Conservation (phyloP, 2,888 invertebrate genomes). For the Lycaena phlaeas region DNA sequence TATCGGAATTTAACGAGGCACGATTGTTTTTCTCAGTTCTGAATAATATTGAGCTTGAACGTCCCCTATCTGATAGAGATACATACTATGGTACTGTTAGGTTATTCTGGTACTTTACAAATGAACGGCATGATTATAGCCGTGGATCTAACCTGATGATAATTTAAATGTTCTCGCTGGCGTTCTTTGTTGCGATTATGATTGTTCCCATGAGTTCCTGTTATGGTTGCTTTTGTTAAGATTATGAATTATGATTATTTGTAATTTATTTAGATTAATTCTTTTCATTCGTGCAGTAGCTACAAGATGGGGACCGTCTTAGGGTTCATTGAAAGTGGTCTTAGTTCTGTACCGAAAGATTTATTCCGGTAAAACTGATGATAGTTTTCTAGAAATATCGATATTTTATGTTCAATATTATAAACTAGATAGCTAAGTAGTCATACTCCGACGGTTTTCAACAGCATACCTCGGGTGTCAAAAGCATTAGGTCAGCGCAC, state of each 20-base stretch:
- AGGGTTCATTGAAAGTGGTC: not conserved
- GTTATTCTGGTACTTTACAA: slow-evolving; percentile 61
- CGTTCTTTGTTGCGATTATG: slow-evolving; percentile 48
- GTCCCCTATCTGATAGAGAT: slow-evolving; percentile 65
- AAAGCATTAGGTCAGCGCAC: slow-evolving; percentile 5
- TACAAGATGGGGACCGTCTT: too few species aligned
- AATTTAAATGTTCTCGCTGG: slow-evolving; percentile 66
- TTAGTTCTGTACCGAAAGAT: too few species aligned
- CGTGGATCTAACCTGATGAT: slow-evolving; percentile 64
- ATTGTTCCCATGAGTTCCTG: slow-evolving; percentile 54
- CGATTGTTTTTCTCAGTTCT: slow-evolving; percentile 71
- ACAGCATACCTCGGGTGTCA: slow-evolving; percentile 1
- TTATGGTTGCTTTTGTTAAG: not conserved
- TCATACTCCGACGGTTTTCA: not conserved
- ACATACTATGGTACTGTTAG: slow-evolving; percentile 63
- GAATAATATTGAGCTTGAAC: slow-evolving; percentile 68
- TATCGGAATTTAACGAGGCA: slow-evolving; percentile 68
- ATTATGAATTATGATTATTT: slow-evolving; percentile 4
- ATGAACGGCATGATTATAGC: slow-evolving; percentile 68
- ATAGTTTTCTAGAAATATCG: too few species aligned
- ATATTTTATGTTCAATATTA: too few species aligned
- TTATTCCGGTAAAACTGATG: too few species aligned
- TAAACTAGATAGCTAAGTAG: too few species aligned
- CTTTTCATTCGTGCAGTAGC: not conserved
- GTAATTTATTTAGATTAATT: not conserved